These are phyloP conservation scores for Myiozetetes cayanensis DNA, from an alignment of 2,113 vertebrate species.

Conservation along the genomic window DNA sequence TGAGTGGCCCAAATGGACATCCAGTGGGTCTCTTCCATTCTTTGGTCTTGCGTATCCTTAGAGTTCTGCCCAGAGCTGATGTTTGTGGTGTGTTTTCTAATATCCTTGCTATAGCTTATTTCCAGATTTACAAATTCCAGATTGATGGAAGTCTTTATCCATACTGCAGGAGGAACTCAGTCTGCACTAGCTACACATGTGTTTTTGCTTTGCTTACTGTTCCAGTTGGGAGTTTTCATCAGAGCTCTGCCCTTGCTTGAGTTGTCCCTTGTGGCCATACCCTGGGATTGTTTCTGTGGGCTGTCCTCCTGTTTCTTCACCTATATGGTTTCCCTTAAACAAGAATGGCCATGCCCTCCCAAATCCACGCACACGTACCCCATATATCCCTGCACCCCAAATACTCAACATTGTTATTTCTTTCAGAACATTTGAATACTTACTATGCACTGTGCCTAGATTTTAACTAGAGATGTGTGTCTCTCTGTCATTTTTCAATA, in stretches of 20 bases:
- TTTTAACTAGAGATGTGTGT: not conserved
- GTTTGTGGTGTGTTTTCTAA: not conserved
- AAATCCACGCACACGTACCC: not conserved
- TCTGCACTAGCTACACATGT: not conserved
- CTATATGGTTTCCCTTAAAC: not conserved
- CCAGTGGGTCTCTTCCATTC: not conserved
- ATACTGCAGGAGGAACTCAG: not conserved
- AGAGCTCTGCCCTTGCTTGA: not conserved
- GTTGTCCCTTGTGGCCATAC: not conserved
- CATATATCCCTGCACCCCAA: not conserved
- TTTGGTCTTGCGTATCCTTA: accelerated
- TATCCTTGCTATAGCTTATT: not conserved
- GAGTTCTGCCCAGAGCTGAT: not conserved
- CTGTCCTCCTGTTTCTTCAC: not conserved
- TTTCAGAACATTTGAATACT: not conserved
- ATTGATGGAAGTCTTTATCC: not conserved
- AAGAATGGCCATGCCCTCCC: not conserved
- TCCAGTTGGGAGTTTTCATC: not conserved
- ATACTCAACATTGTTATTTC: not conserved
- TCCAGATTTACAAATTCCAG: not conserved
- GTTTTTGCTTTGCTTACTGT: not conserved
- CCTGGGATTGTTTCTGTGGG: not conserved
- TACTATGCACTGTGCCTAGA: not conserved
- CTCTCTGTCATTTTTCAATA: not conserved
- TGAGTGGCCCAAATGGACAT: not conserved